phyloP scores from a whole-genome alignment of 1,140 invertebrate species.

The Condylostylus longicornis region DNA sequence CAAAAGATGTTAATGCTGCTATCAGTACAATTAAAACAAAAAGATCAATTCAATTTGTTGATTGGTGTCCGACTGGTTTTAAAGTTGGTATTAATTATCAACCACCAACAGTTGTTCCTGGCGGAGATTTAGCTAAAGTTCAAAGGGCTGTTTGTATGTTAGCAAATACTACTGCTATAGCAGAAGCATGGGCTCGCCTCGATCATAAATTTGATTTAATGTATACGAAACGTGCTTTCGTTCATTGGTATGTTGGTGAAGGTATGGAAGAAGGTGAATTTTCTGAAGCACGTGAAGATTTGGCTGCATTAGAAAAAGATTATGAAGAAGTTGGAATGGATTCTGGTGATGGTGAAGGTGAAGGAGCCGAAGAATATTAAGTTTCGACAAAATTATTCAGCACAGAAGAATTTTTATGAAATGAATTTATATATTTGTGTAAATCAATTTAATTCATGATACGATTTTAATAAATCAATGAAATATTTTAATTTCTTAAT shows the following conservation, averaged over 20 bases:
- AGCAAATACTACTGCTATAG: conserved; percentile 57
- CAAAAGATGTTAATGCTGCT: conserved; percentile 47
- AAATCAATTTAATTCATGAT: too few relatives aligned
- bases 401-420: too few relatives aligned
- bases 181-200: conserved; percentile 53
- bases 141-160: conserved; percentile 51
- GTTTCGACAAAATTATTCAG: too few relatives aligned
- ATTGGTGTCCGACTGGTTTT: conserved; percentile 49
- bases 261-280: conserved; percentile 20
- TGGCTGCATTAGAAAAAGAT: conserved; percentile 45
- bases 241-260: conserved; percentile 52
- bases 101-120: conserved; percentile 43
- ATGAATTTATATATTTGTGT: too few relatives aligned
- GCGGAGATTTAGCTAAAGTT: conserved; percentile 47
- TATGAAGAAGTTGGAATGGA: conserved; percentile 34
- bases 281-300: conserved; percentile 33
- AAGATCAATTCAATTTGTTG: conserved; percentile 43
- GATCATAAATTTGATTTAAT: conserved; percentile 63
- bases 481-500: too few relatives aligned
- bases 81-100: conserved; percentile 49
- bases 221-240: conserved; percentile 58
- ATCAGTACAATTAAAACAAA: conserved; percentile 66
- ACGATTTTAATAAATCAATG: too few relatives aligned
- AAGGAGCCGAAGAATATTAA: too few relatives aligned
- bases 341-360: too few relatives aligned